These are phyloP conservation scores for Sebastes jordani DNA, from an alignment of 2,797 vertebrate genomes.

Conservation along the genomic window DNA sequence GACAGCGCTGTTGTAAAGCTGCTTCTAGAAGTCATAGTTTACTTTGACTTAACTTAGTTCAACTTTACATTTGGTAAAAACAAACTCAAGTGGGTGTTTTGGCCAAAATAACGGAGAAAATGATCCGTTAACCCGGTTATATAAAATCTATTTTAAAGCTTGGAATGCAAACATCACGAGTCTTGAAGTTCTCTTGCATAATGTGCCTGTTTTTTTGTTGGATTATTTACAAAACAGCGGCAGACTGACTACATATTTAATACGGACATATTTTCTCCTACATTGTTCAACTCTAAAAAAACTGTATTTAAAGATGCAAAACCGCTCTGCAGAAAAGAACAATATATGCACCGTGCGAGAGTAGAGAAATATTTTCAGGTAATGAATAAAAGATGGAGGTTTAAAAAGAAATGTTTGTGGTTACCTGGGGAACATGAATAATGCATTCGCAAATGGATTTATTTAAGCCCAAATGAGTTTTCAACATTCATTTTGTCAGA, in stretches of 20 bases:
- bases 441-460: conserved; percentile 25
- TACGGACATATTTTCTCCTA: background rate
- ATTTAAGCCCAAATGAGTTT: conserved; percentile 5
- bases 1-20: background rate
- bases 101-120: background rate
- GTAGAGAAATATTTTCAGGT: background rate
- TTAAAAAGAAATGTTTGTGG: conserved; percentile 3
- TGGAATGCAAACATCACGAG: background rate
- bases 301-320: background rate
- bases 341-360: background rate
- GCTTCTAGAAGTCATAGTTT: background rate
- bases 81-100: background rate
- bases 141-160: background rate
- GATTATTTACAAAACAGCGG: background rate
- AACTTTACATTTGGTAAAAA: background rate
- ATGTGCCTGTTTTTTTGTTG: background rate
- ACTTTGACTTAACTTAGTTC: background rate
- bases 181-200: background rate
- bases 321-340: conserved; percentile 17
- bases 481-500: background rate
- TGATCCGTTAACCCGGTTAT: background rate
- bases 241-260: background rate
- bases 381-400: conserved; percentile 40
- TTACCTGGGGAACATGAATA: conserved; percentile 15
- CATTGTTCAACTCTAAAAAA: background rate